These are phyloP conservation scores for Crypturellus undulatus DNA, from an alignment of 2,113 vertebrate genomes.

Conservation along the genomic window DNA sequence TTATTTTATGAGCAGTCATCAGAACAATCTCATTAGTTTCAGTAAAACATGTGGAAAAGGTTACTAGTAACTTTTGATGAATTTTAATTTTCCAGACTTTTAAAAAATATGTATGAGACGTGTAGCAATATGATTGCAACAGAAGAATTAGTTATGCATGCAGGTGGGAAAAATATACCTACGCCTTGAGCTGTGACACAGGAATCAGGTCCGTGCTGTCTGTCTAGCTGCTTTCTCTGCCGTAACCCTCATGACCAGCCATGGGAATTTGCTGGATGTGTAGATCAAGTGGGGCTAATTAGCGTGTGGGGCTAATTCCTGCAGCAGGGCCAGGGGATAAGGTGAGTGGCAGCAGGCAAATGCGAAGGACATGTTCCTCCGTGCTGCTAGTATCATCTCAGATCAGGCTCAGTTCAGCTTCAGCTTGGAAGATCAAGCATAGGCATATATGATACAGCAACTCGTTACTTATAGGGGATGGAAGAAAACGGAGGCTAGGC, in stretches of 20 bases:
- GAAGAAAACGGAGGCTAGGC: background rate
- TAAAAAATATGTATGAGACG: background rate
- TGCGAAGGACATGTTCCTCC: background rate
- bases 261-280: background rate
- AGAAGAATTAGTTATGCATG: background rate
- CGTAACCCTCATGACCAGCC: background rate
- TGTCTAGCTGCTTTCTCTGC: background rate
- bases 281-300: background rate
- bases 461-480: background rate
- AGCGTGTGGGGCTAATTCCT: background rate
- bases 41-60: background rate
- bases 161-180: background rate
- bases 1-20: background rate
- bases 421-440: background rate
- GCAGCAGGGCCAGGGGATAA: background rate
- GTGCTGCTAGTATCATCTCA: background rate
- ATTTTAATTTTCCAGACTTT: background rate
- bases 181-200: rapidly evolving
- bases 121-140: background rate
- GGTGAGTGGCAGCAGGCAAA: background rate
- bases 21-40: background rate
- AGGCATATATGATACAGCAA: background rate
- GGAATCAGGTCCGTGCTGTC: background rate
- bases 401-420: background rate
- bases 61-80: background rate